Evolutionary conservation across 2,113 vertebrate genomes (phyloP).

Genomic region (Eulemur macaco): DNA sequence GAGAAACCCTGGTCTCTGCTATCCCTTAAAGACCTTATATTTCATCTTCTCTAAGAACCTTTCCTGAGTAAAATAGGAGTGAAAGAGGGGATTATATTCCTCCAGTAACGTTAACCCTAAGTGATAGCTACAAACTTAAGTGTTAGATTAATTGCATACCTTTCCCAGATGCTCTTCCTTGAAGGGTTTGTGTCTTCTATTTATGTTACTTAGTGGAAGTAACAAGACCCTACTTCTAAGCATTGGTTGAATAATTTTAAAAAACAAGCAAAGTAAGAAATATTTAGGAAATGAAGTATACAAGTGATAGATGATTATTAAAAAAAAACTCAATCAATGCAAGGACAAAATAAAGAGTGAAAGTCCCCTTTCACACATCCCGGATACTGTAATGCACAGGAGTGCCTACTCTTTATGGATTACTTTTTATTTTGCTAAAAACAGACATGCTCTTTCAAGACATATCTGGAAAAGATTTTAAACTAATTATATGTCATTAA

Average conservation of each 20-base stretch:
- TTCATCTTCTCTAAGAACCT: background rate
- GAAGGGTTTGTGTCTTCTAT: background rate
- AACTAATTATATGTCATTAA: slow-evolving; percentile 10
- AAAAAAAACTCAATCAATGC: background rate
- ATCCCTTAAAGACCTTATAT: background rate
- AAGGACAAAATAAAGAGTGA: background rate
- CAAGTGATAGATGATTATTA: background rate
- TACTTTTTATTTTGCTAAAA: slow-evolving; percentile 41
- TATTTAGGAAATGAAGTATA: background rate
- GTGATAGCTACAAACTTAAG: background rate
- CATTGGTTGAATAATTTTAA: background rate
- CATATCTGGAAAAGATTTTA: slow-evolving; percentile 24
- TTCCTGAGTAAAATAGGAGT: background rate
- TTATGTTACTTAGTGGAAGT: background rate
- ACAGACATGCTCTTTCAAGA: slow-evolving; percentile 33
- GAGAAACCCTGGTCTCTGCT: background rate
- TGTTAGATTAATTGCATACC: background rate
- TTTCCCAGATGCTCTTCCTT: background rate
- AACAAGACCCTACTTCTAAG: background rate
- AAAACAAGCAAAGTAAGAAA: background rate
- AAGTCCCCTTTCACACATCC: background rate
- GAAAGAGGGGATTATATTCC: background rate
- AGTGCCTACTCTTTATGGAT: background rate
- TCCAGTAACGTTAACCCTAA: background rate
- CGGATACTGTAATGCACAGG: background rate